Conservation (phyloP, 2,113 vertebrate species). For the Tyto alba region DNA sequence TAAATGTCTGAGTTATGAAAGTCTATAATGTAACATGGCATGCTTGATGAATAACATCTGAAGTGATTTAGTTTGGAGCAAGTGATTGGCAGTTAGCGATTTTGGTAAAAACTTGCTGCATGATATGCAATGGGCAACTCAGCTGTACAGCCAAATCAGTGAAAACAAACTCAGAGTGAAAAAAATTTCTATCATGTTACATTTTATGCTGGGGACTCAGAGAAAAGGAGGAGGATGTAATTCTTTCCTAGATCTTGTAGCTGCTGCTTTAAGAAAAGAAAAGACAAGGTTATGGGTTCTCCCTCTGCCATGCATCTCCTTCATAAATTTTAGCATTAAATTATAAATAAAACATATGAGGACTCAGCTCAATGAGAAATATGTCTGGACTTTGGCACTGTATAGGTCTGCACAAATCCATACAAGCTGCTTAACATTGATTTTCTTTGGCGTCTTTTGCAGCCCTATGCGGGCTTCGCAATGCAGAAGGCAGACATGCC, state of each 20-base stretch:
- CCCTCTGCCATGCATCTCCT: slow-evolving; percentile 21
- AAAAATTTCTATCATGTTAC: neutral
- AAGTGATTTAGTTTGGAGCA: slow-evolving; percentile 29
- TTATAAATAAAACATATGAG: slow-evolving; percentile 62
- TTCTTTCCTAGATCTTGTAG: slow-evolving; percentile 20
- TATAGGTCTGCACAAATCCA: slow-evolving; percentile 55
- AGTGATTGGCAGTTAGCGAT: slow-evolving; percentile 18
- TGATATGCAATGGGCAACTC: neutral
- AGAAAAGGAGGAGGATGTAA: neutral
- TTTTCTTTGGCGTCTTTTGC: slow-evolving; percentile 58
- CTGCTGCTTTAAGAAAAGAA: slow-evolving; percentile 47
- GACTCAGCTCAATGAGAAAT: slow-evolving; percentile 51
- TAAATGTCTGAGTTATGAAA: slow-evolving; percentile 35
- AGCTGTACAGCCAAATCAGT: neutral
- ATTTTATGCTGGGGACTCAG: neutral
- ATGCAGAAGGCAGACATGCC: slow-evolving; percentile 48
- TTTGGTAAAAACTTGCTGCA: slow-evolving; percentile 7
- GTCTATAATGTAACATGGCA: slow-evolving; percentile 37
- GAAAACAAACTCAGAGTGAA: neutral
- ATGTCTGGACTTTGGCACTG: slow-evolving; percentile 61
- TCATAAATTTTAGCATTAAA: slow-evolving; percentile 60
- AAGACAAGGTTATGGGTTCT: slow-evolving; percentile 43
- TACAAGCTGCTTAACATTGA: slow-evolving; percentile 61
- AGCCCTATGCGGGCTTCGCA: neutral
- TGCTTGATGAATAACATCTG: slow-evolving; percentile 42